These are phyloP conservation scores for Salvator merianae DNA, from an alignment of 2,113 vertebrate genomes.

Conservation along the genomic window DNA sequence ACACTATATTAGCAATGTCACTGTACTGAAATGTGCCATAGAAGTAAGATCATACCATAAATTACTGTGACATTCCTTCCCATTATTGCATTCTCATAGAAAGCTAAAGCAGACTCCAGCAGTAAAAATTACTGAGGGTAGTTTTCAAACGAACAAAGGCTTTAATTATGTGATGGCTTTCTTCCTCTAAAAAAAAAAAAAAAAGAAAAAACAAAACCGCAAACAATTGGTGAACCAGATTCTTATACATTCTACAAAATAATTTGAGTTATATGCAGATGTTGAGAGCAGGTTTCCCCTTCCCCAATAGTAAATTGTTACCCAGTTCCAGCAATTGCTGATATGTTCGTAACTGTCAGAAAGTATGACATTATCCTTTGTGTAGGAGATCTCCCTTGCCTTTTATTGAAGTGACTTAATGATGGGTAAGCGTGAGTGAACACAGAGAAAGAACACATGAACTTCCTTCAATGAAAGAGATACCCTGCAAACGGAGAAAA, in stretches of 20 bases:
- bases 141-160: neutral
- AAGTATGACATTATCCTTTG: neutral
- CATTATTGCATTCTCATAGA: neutral
- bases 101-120: neutral
- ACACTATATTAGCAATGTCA: neutral
- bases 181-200: neutral
- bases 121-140: neutral
- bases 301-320: constrained; percentile 17
- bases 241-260: no score
- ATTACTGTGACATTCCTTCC: neutral
- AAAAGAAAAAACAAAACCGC: no score
- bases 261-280: constrained; percentile 26
- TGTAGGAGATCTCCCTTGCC: neutral
- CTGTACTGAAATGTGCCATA: neutral
- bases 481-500: neutral
- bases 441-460: neutral
- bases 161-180: neutral
- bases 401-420: neutral
- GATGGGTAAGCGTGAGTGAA: neutral
- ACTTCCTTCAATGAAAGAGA: no score
- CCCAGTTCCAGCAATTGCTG: neutral
- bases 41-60: neutral
- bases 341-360: neutral
- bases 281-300: constrained; percentile 33
- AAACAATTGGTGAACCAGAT: no score